A percentile compares a stretch with the other conserved stretches of the same genome.
These are phyloP conservation scores for Cryptophagus acutangulus DNA, from an alignment of 2,888 invertebrate genomes.

Conservation along the genomic window DNA sequence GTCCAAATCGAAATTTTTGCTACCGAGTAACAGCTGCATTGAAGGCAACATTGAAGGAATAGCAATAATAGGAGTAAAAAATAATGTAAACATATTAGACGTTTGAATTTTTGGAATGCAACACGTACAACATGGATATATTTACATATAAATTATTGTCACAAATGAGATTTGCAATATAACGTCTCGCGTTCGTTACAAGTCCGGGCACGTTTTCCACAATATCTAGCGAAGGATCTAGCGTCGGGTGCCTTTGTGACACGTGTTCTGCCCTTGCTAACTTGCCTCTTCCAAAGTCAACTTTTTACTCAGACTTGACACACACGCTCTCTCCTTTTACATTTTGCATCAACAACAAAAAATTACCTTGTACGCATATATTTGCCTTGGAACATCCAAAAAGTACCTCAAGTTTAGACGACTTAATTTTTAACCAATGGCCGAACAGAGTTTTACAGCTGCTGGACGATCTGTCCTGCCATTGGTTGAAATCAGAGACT, in stretches of 20 bases:
- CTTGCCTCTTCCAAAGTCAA: conserved; percentile 39
- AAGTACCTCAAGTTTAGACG: too few relatives aligned
- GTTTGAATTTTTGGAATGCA: conserved; percentile 36
- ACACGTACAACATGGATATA: conserved; percentile 44
- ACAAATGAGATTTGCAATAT: conserved; percentile 49
- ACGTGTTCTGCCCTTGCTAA: conserved; percentile 40
- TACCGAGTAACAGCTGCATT: too few relatives aligned
- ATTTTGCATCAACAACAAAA: conserved; percentile 36
- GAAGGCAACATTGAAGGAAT: too few relatives aligned
- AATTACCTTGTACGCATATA: conserved; percentile 36
- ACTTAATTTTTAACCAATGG: too few relatives aligned
- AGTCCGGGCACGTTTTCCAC: conserved; percentile 39
- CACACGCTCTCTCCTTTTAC: conserved; percentile 35
- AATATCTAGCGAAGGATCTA: conserved; percentile 40
- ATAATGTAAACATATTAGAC: conserved; percentile 20
- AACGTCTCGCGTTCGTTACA: conserved; percentile 38
- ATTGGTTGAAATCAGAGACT: too few relatives aligned
- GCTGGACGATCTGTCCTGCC: too few relatives aligned
- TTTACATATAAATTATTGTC: conserved; percentile 49
- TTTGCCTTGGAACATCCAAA: too few relatives aligned
- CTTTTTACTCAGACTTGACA: conserved; percentile 40
- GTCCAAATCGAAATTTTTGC: too few relatives aligned
- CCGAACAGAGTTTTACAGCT: too few relatives aligned
- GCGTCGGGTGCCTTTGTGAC: conserved; percentile 36
- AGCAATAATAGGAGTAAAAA: conserved; percentile 15